These are phyloP conservation scores for Mimumesa dahlbomi DNA, from an alignment of 2,888 invertebrate genomes.

Conservation along the genomic window DNA sequence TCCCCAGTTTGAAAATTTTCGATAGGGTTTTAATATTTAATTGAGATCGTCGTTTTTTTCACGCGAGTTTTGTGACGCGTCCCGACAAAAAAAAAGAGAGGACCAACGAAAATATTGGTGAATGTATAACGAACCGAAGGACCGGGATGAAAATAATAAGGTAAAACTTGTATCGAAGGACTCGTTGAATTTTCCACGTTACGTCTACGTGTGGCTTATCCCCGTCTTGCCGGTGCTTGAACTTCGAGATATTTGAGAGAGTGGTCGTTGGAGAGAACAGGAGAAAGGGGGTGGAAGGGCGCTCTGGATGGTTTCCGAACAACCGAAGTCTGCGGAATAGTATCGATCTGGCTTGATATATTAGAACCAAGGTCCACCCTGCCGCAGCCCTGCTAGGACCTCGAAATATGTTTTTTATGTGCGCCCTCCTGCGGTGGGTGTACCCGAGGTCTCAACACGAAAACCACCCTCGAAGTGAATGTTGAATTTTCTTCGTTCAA, in stretches of 20 bases:
- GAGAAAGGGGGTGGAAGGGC: conserved; percentile 51
- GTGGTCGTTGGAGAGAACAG: conserved; percentile 49
- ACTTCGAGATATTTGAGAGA: conserved; percentile 60
- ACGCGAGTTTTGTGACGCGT: no score
- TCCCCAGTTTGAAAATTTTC: no score
- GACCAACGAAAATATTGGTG: not conserved
- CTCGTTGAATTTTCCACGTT: conserved; percentile 54
- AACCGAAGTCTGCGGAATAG: conserved; percentile 75
- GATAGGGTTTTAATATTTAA: no score
- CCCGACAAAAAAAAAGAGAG: not conserved
- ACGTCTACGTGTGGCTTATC: conserved; percentile 62
- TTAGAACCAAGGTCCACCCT: conserved; percentile 77
- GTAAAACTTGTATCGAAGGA: conserved; percentile 30
- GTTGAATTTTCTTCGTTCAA: conserved; percentile 74
- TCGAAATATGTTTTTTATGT: conserved; percentile 78
- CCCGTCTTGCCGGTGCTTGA: conserved; percentile 54
- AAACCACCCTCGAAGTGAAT: conserved; percentile 70
- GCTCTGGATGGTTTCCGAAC: conserved; percentile 72
- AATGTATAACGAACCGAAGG: not conserved
- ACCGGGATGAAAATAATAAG: conserved; percentile 27
- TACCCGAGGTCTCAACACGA: conserved; percentile 59
- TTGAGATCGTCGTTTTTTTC: no score
- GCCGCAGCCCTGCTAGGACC: conserved; percentile 70
- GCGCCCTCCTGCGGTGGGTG: conserved; percentile 64
- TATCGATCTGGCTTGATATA: conserved; percentile 80